These are phyloP conservation scores for Drosophila gaucha DNA, from an alignment of 2,888 invertebrate genomes.

Conservation along the genomic window DNA sequence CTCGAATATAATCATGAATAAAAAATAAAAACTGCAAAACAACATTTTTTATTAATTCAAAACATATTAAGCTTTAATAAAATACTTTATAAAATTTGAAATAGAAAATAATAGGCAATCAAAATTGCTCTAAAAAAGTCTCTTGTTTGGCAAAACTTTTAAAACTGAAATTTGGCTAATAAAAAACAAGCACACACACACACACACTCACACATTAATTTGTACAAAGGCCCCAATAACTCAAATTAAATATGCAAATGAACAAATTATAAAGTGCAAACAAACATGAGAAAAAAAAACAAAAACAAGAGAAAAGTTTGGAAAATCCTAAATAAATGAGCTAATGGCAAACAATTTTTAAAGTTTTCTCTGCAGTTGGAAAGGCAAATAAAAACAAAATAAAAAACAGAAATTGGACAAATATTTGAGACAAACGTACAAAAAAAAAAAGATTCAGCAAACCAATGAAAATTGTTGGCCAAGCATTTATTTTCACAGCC, in stretches of 20 bases:
- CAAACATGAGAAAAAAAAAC: too few species aligned
- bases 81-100: too few species aligned
- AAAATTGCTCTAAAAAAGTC: too few species aligned
- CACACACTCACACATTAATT: background rate
- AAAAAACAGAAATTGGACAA: conserved; percentile 22
- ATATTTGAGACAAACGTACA: conserved; percentile 38
- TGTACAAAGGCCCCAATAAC: background rate
- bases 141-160: background rate
- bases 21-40: background rate
- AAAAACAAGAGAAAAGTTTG: conserved; percentile 2
- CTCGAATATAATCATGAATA: background rate
- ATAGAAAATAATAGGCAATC: too few species aligned
- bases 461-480: conserved; percentile 25
- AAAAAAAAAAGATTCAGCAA: conserved; percentile 25
- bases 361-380: conserved; percentile 17
- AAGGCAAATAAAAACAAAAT: conserved; percentile 17
- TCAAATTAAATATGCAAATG: conserved; percentile 10
- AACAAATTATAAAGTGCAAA: conserved; percentile 8
- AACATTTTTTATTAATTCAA: background rate
- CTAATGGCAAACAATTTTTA: conserved; percentile 4
- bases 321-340: conserved; percentile 32
- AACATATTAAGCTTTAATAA: too few species aligned
- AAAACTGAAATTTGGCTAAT: conserved; percentile 1
- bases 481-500: conserved; percentile 40
- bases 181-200: background rate